Percentiles rank a stretch among this genome's conserved stretches.
Conservation (phyloP, 2,113 vertebrate genomes). For the Chloropsis cyanopogon region DNA sequence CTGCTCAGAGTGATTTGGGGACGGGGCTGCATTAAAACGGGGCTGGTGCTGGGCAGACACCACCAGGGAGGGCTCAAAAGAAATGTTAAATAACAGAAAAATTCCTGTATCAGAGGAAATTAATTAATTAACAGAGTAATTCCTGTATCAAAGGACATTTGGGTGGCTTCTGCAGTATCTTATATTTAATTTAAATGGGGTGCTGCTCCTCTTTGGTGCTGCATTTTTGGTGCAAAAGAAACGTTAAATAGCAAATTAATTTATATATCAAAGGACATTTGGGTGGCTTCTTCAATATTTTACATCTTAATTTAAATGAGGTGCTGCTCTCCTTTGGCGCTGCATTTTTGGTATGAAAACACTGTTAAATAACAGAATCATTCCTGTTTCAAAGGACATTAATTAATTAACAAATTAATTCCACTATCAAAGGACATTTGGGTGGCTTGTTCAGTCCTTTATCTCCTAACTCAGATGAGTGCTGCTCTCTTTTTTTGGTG, state of each 20-base stretch:
- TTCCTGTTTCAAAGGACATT: too few species aligned
- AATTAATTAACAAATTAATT: too few species aligned
- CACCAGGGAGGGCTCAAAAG: neutral
- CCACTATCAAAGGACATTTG: neutral
- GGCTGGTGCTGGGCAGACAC: neutral
- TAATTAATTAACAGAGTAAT: neutral
- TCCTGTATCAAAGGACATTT: neutral
- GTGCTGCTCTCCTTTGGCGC: neutral
- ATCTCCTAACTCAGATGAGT: neutral
- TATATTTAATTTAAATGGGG: neutral
- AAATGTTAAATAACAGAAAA: neutral
- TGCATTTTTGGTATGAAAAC: neutral
- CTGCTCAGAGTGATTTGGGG: neutral
- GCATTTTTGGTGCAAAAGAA: too few species aligned
- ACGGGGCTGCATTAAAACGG: neutral
- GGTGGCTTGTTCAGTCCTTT: neutral
- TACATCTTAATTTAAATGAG: neutral
- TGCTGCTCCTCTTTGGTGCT: neutral
- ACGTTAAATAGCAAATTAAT: neutral
- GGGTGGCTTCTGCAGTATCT: neutral
- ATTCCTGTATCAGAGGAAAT: neutral
- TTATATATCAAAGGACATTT: neutral
- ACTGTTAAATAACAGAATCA: neutral
- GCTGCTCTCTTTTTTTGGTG: too few species aligned
- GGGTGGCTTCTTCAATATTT: neutral